Base-by-base conservation (phyloP, 2,113 vertebrate species). In the Pachycephala philippinensis region DNA sequence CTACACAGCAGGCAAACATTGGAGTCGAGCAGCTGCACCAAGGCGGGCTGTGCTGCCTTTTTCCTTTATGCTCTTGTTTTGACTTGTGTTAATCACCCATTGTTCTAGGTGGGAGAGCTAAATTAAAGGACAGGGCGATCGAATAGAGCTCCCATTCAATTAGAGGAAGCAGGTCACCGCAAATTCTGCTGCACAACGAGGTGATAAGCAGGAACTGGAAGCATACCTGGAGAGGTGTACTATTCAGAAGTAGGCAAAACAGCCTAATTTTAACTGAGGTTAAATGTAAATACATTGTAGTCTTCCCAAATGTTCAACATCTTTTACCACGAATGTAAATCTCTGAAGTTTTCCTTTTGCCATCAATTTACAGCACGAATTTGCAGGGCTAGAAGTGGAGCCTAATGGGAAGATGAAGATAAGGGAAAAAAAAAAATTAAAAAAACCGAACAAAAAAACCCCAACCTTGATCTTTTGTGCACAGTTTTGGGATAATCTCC, bases 61-160 rank as follows among this genome's bases (percentile, higher is more conserved):
- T 95, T 63, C 95, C 93, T 92, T 82, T 63, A 31, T 56, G 82
- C 81, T 89, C 91, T 78, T 94, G 87, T 84, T 96, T 94, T 79
- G 90, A 53, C 90, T 93, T 90, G 77, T 81, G 95, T 79, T 97
- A 97, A 97, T 97, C 96, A 90, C 84, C 92, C 94, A 96, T 96
- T 97, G 96, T 95, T 97, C 96, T 96, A 96, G 95, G 93, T 95
- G 96, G 89, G 93, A 97, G 89, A 96, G 90, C 88, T 78, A 93
- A 96, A 96, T 95, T 97, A 95, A 95, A 93, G 89, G 75, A 84
- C 87, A 13, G 65, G 87, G 61, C 65, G 90, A 88, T 89, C 37
- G 39, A 77, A 92, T 3, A 42, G 86, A 80, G 53, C 39, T 84
- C 72, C 76, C 52, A 33, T 90, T 94, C 91, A 95, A 70, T 88